Base-by-base conservation (phyloP, 2,113 vertebrate genomes). In the Notarius quadriscutis region DNA sequence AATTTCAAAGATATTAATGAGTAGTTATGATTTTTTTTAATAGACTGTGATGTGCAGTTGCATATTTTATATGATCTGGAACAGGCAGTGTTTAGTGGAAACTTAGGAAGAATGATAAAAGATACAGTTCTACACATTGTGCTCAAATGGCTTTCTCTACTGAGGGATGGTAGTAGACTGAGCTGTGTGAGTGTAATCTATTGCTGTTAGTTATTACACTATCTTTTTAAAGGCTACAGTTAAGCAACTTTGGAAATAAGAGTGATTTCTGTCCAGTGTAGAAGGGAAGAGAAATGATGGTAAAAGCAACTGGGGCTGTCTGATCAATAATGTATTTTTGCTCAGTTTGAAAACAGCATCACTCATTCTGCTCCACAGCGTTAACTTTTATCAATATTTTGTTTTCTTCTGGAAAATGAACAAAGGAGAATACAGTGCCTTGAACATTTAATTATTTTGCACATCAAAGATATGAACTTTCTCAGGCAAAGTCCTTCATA, bases 241-340 rank as follows among this genome's bases (percentile, higher is more conserved):
- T 91, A 92, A 90, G 88, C 85, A 92, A 88, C 92, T 93, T 86
- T 91, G 91, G 92, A 92, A 92, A 88, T 88, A 85, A 86, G 91
- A 93, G 93, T 94, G 94, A 95, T 94, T 94, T 93, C 92, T 94
- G 93, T 93, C 94, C 90, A 89, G 93, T 92, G 89, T 50, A 86
- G 90, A 87, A 72, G 1, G 89, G 83, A 79, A 91, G 93, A 95
- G 92, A 94, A 94, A 95, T 95, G 94, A 93, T 91, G 92, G 90
- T 41, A 86, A 92, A 92, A 93, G 90, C 91, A 89, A 89, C 86
- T 89, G 90, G 67, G 86, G 88, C 93, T 91, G 91, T 91, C 91
- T 94, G 94, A 96, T 96, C 95, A 93, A 95, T 95, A 95, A 85
- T 87, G 89, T 94, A 95, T 95, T 95, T 94, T 94, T 94, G 92